phyloP scores from a whole-genome alignment of 2,888 invertebrate species.

The Eueremaeus valkanovi region DNA sequence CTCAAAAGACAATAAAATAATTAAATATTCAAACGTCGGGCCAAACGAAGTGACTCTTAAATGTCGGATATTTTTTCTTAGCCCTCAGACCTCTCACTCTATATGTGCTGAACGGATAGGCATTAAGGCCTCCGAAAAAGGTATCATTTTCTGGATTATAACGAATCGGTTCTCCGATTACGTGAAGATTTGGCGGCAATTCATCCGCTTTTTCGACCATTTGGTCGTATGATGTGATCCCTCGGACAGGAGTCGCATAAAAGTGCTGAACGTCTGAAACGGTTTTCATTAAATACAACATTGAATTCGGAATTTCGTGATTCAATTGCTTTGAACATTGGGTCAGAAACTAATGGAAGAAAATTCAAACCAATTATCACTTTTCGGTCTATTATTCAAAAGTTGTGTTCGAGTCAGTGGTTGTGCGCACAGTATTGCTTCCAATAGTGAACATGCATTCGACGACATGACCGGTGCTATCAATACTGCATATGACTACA shows the following conservation, averaged over 20 bases:
- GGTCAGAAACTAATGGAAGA: constrained; percentile 58
- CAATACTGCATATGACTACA: too few relatives aligned
- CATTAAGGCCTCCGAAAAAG: constrained; percentile 68
- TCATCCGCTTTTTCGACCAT: constrained; percentile 60
- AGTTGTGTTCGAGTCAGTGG: too few relatives aligned
- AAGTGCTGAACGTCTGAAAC: constrained; percentile 68
- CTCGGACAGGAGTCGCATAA: constrained; percentile 67
- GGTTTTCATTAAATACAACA: constrained; percentile 68
- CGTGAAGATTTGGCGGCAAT: constrained; percentile 79
- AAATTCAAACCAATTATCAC: constrained; percentile 14
- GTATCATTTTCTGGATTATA: constrained; percentile 77
- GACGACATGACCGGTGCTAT: neutral
- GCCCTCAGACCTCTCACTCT: constrained; percentile 38
- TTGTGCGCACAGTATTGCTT: too few relatives aligned
- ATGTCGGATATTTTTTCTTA: constrained; percentile 40
- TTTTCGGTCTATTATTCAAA: too few relatives aligned
- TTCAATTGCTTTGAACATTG: constrained; percentile 68
- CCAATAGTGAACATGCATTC: constrained; percentile 29
- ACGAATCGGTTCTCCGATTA: constrained; percentile 72
- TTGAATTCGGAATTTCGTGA: constrained; percentile 75
- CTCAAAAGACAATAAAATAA: neutral
- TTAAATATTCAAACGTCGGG: constrained; percentile 37
- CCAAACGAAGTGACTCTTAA: constrained; percentile 37
- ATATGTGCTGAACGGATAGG: constrained; percentile 63
- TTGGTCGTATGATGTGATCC: constrained; percentile 68